Evolutionary conservation across 2,113 vertebrate species (phyloP).

Genomic region (Salvelinus alpinus): DNA sequence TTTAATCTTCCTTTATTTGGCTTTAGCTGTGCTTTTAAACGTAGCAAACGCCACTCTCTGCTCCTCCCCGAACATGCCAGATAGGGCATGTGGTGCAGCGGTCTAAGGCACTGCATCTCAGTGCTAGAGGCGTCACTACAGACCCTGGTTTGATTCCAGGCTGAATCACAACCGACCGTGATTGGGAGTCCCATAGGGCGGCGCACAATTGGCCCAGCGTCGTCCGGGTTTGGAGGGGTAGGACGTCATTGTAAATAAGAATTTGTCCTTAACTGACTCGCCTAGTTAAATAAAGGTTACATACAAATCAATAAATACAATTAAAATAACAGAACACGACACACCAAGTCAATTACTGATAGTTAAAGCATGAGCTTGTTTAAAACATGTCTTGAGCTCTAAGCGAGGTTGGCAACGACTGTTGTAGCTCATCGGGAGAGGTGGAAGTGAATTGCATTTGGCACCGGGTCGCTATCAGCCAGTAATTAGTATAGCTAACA

Average conservation of each 20-base stretch:
- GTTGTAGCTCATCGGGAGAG: slow-evolving; percentile 50
- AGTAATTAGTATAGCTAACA: slow-evolving; percentile 93
- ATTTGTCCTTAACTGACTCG: too few species aligned
- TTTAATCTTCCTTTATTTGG: slow-evolving; percentile 62
- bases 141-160: too few species aligned
- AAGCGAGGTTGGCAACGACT: slow-evolving; percentile 68
- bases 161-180: too few species aligned
- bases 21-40: slow-evolving; percentile 33
- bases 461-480: slow-evolving; percentile 79
- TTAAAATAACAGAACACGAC: slow-evolving; percentile 30
- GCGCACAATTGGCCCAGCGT: too few species aligned
- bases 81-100: slow-evolving; percentile 1
- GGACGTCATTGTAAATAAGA: too few species aligned
- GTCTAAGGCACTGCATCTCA: too few species aligned
- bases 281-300: too few species aligned
- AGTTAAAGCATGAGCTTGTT: slow-evolving; percentile 15
- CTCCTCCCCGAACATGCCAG: slow-evolving; percentile 41
- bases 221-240: too few species aligned
- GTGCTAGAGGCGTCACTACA: too few species aligned
- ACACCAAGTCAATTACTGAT: slow-evolving; percentile 1
- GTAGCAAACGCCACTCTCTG: slow-evolving; percentile 43
- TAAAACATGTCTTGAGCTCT: slow-evolving; percentile 42
- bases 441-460: slow-evolving; percentile 71
- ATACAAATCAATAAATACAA: too few species aligned
- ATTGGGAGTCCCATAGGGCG: too few species aligned